phyloP scores from a whole-genome alignment of 1,140 invertebrate species.

The Cydia fagiglandana region DNA sequence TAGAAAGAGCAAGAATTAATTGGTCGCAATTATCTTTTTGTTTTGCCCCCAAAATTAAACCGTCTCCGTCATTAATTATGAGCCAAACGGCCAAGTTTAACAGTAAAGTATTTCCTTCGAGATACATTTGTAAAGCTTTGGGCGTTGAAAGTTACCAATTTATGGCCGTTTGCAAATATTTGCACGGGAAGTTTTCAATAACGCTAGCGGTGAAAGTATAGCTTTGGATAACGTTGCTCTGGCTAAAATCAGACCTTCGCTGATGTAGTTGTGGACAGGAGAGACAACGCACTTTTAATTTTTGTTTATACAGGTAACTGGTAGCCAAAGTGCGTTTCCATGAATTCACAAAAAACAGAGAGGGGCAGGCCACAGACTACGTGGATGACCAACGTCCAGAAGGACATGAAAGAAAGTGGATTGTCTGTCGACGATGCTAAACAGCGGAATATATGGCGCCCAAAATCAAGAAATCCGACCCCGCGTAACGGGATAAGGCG shows the following conservation, averaged over 20 bases:
- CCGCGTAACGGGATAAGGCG: too few species aligned
- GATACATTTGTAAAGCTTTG: conserved; percentile 48
- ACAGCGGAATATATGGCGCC: too few species aligned
- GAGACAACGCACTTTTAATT: too few species aligned
- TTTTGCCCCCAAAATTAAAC: conserved; percentile 59
- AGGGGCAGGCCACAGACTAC: too few species aligned
- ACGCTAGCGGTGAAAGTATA: neutral
- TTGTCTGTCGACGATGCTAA: too few species aligned
- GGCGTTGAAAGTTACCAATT: conserved; percentile 41
- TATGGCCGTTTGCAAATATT: conserved; percentile 28
- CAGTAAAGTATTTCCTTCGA: conserved; percentile 47
- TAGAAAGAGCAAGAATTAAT: conserved; percentile 72
- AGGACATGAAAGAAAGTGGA: too few species aligned
- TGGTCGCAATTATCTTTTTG: conserved; percentile 72
- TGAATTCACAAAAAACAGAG: too few species aligned
- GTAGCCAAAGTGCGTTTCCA: too few species aligned
- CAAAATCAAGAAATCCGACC: too few species aligned
- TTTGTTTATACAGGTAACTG: too few species aligned
- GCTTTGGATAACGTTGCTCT: neutral
- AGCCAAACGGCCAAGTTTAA: conserved; percentile 49
- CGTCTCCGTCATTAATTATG: conserved; percentile 63
- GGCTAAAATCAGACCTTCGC: neutral
- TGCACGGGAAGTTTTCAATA: conserved; percentile 22
- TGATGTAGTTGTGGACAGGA: too few species aligned
- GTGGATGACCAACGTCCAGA: too few species aligned